Evolutionary conservation across 2,113 vertebrate species (phyloP), one percentile per base, ranked within the genome.

Genomic region (Vidua chalybeata): DNA sequence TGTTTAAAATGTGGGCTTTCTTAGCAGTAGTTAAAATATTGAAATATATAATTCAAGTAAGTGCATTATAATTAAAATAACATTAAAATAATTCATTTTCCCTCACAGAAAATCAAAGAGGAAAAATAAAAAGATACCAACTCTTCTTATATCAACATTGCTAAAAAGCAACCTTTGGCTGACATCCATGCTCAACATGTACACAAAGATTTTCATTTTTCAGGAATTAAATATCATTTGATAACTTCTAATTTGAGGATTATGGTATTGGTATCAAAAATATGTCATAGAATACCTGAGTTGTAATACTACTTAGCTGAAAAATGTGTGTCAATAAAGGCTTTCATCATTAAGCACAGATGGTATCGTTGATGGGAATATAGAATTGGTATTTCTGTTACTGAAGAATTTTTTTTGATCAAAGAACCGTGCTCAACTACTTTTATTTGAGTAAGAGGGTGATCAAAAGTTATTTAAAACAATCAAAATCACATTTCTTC

Each of bases 401-500:
- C 16, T 75, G 41, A 39, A 26, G 41, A 37, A 8, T 51, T 23
- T 52, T 64, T 45, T 69, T 51, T 8, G 0, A 83, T 93, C 54
- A 85, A 56, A 92, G 37, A 58, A 8, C 39, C 77, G 12, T 45
- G 3, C 54, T 85, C 51, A 78, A 10, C 27, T 66, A 37, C 82
- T 94, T 81, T 77, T 80, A 41, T 90, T 95, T 96, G 54, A 92
- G 52, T 78, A 80, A 94, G 51, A 74, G 28, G 33, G 31, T 88
- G 63, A 39, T 19, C 87, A 39, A 46, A 91, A 93, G 21, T 51
- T 88, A 74, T 93, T 91, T 94, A 67, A 95, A 74, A 96, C 82
- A 96, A 94, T 82, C 91, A 82, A 88, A 83, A 83, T 87, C 64
- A 77, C 43, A 94, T 91, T 96, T 83, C 39, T 80, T 85, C 71